A percentile compares a stretch with the other conserved stretches of the same genome.
phyloP scores from a whole-genome alignment of 1,140 invertebrate genomes.

The Dreissena polymorpha region DNA sequence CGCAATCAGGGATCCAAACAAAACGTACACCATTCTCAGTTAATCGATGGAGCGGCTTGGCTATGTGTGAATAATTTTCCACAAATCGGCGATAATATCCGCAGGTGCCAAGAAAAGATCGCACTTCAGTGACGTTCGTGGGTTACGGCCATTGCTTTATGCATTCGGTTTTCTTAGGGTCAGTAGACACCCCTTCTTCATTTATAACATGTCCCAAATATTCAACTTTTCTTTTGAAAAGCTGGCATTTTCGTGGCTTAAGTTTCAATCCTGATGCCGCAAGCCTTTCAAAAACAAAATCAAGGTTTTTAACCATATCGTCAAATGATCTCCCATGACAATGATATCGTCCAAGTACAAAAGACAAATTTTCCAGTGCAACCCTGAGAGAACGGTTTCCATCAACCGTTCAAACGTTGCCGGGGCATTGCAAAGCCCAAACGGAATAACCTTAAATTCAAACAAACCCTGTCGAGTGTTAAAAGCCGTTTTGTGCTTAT shows the following conservation, averaged over 20 bases:
- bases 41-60: conserved; percentile 49
- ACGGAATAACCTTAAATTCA: no score
- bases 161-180: conserved; percentile 63
- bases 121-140: conserved; percentile 50
- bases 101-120: no score
- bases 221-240: conserved; percentile 66
- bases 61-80: conserved; percentile 57
- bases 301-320: conserved; percentile 1
- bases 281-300: no score
- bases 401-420: no score
- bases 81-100: no score
- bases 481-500: no score
- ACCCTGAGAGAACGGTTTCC: no score
- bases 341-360: no score
- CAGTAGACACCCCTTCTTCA: conserved; percentile 53
- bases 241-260: conserved; percentile 64
- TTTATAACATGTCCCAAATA: conserved; percentile 64
- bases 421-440: no score
- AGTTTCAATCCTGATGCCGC: conserved; percentile 57
- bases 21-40: conserved; percentile 14
- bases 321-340: conserved; percentile 48
- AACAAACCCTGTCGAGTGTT: no score
- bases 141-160: conserved; percentile 65
- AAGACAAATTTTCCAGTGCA: no score
- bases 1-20: no score